phyloP scores from a whole-genome alignment of 23 tunicate species.

The Ciona savignyi region DNA sequence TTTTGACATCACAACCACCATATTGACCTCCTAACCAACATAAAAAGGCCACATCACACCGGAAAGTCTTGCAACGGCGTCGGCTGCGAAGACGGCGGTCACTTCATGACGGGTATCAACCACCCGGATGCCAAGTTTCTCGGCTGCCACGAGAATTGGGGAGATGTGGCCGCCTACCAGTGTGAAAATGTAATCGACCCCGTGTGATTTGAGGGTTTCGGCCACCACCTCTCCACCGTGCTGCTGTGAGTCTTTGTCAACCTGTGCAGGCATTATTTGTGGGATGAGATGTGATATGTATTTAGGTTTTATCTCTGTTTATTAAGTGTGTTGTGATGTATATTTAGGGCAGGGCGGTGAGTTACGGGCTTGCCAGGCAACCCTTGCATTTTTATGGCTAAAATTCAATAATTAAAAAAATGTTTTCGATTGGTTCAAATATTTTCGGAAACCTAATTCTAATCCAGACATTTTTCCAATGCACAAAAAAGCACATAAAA shows the following conservation, averaged over 20 bases:
- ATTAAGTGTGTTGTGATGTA: too few relatives aligned
- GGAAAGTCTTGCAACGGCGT: slow-evolving; percentile 81
- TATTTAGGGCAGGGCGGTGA: too few relatives aligned
- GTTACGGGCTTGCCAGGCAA: too few relatives aligned
- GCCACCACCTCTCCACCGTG: slow-evolving; percentile 98
- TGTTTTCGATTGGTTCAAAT: too few relatives aligned
- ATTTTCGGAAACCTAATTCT: too few relatives aligned
- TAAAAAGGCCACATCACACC: slow-evolving; percentile 31
- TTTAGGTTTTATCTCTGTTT: not conserved
- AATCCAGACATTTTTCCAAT: too few relatives aligned
- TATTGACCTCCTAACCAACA: too few relatives aligned
- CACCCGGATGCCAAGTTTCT: slow-evolving; percentile 77
- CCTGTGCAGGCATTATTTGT: too few relatives aligned
- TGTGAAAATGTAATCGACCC: slow-evolving; percentile 67
- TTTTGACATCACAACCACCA: too few relatives aligned
- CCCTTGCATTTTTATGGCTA: too few relatives aligned
- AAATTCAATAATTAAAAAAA: too few relatives aligned
- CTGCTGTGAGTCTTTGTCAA: slow-evolving; percentile 48
- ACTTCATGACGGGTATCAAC: slow-evolving; percentile 97
- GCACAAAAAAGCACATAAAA: too few relatives aligned
- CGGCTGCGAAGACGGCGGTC: slow-evolving; percentile 99
- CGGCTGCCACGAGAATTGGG: slow-evolving; percentile 90
- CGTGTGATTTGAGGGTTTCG: slow-evolving; percentile 80
- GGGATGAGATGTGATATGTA: not conserved
- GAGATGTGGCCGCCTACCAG: slow-evolving; percentile 95